Evolutionary conservation across 2,888 invertebrate genomes (phyloP).

Genomic region (Sussaba pulchella): DNA sequence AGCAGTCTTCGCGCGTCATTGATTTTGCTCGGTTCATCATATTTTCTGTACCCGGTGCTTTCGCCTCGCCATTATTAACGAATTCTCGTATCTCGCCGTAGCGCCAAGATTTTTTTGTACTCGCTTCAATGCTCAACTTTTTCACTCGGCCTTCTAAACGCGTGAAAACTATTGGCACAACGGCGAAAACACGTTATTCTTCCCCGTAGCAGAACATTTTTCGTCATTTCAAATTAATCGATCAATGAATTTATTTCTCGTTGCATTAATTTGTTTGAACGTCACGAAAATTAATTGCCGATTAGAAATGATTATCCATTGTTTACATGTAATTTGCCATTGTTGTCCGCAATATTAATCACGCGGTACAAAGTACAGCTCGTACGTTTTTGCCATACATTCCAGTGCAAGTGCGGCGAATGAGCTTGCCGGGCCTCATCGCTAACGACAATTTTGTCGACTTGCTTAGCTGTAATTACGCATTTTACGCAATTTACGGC

Average conservation of each 20-base stretch:
- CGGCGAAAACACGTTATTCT: not conserved
- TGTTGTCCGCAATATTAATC: slow-evolving; percentile 29
- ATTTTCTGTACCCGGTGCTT: slow-evolving; percentile 26
- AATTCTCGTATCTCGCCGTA: slow-evolving; percentile 59
- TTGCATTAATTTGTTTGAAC: not conserved
- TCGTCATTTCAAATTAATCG: too few species aligned
- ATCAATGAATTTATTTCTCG: too few species aligned
- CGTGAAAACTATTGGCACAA: slow-evolving; percentile 43
- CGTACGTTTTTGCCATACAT: not conserved
- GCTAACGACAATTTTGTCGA: slow-evolving; percentile 4
- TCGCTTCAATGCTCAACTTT: slow-evolving; percentile 50
- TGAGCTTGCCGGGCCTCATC: not conserved
- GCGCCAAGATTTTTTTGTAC: slow-evolving; percentile 62
- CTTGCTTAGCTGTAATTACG: not conserved
- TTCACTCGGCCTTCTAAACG: slow-evolving; percentile 18
- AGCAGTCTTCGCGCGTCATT: slow-evolving; percentile 7
- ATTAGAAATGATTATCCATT: slow-evolving; percentile 1
- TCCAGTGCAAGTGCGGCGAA: not conserved
- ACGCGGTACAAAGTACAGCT: slow-evolving; percentile 51
- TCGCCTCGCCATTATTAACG: slow-evolving; percentile 46
- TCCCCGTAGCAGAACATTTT: not conserved
- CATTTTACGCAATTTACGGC: not conserved
- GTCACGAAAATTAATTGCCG: not conserved
- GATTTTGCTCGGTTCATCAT: slow-evolving; percentile 29
- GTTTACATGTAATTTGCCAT: not conserved